A percentile compares a stretch with the other conserved stretches of the same genome.
These are phyloP conservation scores for Heliangelus exortis DNA, from an alignment of 2,797 vertebrate genomes.

Conservation along the genomic window DNA sequence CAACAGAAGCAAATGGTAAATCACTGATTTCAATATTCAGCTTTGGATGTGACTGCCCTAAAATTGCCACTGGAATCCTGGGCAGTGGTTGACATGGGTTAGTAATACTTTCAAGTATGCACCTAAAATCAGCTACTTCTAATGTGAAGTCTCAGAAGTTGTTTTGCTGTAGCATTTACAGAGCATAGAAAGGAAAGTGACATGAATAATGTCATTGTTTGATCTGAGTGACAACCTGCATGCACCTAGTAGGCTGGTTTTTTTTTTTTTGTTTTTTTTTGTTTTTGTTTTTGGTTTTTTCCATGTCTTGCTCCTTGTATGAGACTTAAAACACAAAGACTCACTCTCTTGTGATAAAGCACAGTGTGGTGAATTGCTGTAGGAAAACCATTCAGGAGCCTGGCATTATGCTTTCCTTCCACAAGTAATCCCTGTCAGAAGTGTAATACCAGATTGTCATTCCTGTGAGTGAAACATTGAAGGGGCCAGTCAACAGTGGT, in stretches of 20 bases:
- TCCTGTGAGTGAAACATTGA: neutral
- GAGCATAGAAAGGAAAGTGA: neutral
- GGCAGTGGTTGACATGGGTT: neutral
- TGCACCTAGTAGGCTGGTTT: neutral
- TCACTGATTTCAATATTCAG: neutral
- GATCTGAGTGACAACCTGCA: neutral
- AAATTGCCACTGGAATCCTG: neutral
- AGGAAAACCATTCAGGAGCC: neutral
- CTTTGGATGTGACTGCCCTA: neutral
- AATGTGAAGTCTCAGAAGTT: fast-evolving
- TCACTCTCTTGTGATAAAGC: neutral
- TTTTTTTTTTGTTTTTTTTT: neutral
- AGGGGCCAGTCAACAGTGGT: neutral
- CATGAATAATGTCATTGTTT: neutral
- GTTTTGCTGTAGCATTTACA: neutral
- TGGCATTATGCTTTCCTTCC: neutral
- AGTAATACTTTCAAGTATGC: neutral
- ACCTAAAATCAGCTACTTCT: neutral
- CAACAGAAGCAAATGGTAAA: neutral
- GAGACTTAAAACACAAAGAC: neutral
- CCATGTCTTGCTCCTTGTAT: neutral
- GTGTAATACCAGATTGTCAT: neutral
- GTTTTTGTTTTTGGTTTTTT: neutral
- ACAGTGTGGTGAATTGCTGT: neutral
- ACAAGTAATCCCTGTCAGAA: neutral